Base-by-base conservation (phyloP, 2,888 invertebrate genomes). In the Tineola bisselliella region DNA sequence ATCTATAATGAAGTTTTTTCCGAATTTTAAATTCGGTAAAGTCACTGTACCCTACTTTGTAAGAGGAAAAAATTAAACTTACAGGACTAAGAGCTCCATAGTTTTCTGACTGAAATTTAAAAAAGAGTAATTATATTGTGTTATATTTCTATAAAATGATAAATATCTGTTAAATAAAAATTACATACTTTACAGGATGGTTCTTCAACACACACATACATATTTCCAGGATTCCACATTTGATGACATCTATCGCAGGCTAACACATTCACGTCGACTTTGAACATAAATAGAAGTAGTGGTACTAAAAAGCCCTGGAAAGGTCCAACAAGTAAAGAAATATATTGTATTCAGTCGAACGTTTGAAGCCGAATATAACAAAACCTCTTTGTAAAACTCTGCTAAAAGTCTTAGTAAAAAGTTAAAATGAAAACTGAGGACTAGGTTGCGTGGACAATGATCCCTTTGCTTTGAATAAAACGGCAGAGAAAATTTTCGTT, bases 51-150 rank as follows among this genome's bases (percentile, higher is more conserved):
- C n/a, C n/a, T n/a, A n/a, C n/a, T n/a, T n/a, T n/a, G n/a, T n/a
- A n/a, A n/a, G n/a, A n/a, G n/a, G n/a, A 19, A 25, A 6, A 48
- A 30, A 18, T 44, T 48, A 56, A 17, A 58, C 81, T 81, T 70
- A 84, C 84, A 63, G 84, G 84, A 69, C 84, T 84, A 60, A 84
- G 64, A 1, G 77, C 77, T 65, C 84, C 84, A 64, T 68, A 76
- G 63, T 74, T 78, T 17, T 73, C 72, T 0, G 76, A 71, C 84
- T 84, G 74, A 62, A 70, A 77, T 17, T 30, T 4, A 33, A 52
- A 19, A 57, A 6, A 43, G 43, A 8, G 43, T 43, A 43, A 10
- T 43, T 43, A n/a, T n/a, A n/a, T 43, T 5, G 4, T 5, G 8
- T n/a, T 6, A 43, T 8, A 12, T n/a, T n/a, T 43, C 43, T 8